These are phyloP conservation scores for Drosophila miranda DNA, from an alignment of 1,140 invertebrate species.

Conservation along the genomic window DNA sequence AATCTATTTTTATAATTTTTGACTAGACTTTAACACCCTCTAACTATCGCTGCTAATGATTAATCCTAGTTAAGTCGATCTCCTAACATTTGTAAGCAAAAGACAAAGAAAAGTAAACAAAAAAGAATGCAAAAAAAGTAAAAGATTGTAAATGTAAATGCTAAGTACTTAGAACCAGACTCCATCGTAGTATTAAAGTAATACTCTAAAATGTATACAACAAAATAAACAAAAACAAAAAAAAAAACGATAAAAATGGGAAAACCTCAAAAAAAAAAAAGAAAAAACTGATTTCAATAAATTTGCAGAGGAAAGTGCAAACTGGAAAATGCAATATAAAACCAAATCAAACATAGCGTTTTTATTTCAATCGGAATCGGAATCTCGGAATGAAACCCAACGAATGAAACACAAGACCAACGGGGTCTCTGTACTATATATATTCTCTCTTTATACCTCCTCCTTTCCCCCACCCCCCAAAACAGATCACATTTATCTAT, in stretches of 20 bases:
- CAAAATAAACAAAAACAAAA: conserved; percentile 21
- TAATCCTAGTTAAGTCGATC: conserved; percentile 67
- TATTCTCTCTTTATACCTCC: too few relatives aligned
- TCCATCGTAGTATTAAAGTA: conserved; percentile 47
- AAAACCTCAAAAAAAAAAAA: conserved; percentile 29
- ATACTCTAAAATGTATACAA: conserved; percentile 57
- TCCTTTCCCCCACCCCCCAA: conserved; percentile 18
- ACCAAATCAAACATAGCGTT: conserved; percentile 73
- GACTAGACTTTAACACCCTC: conserved; percentile 37
- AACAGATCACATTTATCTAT: conserved; percentile 1
- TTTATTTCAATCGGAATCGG: conserved; percentile 63
- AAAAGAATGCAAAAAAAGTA: conserved; percentile 10
- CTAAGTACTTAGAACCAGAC: conserved; percentile 56
- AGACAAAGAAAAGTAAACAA: conserved; percentile 41
- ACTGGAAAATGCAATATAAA: conserved; percentile 66
- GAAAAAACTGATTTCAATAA: conserved; percentile 59
- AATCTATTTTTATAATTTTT: conserved; percentile 53
- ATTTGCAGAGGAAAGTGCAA: conserved; percentile 65
- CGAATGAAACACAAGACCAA: conserved; percentile 1
- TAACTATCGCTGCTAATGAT: conserved; percentile 55
- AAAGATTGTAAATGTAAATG: conserved; percentile 53
- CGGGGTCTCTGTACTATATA: too few relatives aligned
- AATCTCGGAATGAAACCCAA: conserved; percentile 7
- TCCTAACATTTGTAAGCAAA: conserved; percentile 69
- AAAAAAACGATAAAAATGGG: conserved; percentile 8